These are phyloP conservation scores for Myotis planiceps DNA, from an alignment of 2,797 vertebrate species.

Conservation along the genomic window DNA sequence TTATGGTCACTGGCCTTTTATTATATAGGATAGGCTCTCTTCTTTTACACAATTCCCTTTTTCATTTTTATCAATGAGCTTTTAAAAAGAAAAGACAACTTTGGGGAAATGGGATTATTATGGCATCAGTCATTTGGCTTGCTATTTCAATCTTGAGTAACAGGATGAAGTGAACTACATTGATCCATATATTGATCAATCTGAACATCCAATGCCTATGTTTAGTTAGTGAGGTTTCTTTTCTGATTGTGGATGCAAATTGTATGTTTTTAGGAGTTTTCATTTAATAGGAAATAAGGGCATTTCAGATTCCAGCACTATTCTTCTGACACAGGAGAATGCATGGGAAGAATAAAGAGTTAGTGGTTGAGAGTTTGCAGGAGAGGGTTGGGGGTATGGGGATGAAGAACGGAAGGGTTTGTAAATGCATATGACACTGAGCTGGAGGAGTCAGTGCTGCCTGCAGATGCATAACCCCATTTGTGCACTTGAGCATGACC, in stretches of 20 bases:
- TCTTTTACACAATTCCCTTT: not conserved
- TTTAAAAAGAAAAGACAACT: conserved; percentile 18
- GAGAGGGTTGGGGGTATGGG: not conserved
- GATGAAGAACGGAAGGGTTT: conserved; percentile 53
- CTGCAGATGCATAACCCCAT: conserved; percentile 77
- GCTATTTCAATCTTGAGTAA: conserved; percentile 7
- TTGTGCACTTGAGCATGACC: conserved; percentile 78
- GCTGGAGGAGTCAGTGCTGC: conserved; percentile 76
- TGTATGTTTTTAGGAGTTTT: conserved; percentile 47
- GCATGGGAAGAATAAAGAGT: conserved; percentile 27
- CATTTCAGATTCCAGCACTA: not conserved
- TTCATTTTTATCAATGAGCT: conserved; percentile 10
- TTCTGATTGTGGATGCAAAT: conserved; percentile 3
- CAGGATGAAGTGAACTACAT: not conserved
- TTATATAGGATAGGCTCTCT: not conserved
- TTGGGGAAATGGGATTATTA: not conserved
- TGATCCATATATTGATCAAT: not conserved
- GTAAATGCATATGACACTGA: conserved; percentile 72
- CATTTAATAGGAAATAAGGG: conserved; percentile 38
- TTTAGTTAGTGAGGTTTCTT: conserved; percentile 23
- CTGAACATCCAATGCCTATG: not conserved
- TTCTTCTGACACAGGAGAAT: not conserved
- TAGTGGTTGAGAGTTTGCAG: not conserved
- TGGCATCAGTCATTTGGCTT: not conserved
- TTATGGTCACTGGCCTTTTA: no score